Base-by-base conservation (phyloP, 2,797 vertebrate genomes). In the Sebastolobus alascanus region DNA sequence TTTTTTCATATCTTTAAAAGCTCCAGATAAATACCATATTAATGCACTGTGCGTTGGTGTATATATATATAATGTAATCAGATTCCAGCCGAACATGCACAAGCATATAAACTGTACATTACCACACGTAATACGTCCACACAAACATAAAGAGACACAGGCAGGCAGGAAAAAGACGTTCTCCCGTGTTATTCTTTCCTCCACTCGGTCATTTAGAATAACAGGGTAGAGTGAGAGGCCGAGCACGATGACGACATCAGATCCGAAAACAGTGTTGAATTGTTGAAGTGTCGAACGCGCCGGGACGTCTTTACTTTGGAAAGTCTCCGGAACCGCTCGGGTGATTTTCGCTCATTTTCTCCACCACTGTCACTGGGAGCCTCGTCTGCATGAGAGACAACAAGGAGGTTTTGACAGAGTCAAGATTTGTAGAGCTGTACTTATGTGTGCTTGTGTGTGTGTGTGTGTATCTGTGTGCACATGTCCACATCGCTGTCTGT, bases 141-240 rank as follows among this genome's bases (percentile, higher is more conserved):
- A 31, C 52, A 70, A 78, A 81, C 81, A 82, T 61, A 59, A 79
- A 77, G 58, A 85, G 76, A 80, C 86, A 85, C 75, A 69, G 59
- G 65, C 90, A 71, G 64, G 55, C 88, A 86, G 72, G 83, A 60
- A 79, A 86, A 82, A 85, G 56, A 88, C 84, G 73, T 84, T 87
- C 84, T 73, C 71, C 78, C 59, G 31, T 94, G 92, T 94, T 96
- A 85, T 95, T 95, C 93, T 95, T 95, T 93, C 93, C 92, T 91
- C 73, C 75, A 87, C 88, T 90, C 69, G 50, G 89, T 87, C 92
- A 88, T 92, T 93, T 92, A 88, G 90, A 95, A 95, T 93, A 93
- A 94, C 90, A 91, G 73, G 68, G 74, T 71, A 85, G 89, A 92
- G 84, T 91, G 90, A 92, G 86, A 87, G 85, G 80, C 79, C 56